Evolutionary conservation across 2,113 vertebrate species (phyloP).

Genomic region (Serinus canaria): DNA sequence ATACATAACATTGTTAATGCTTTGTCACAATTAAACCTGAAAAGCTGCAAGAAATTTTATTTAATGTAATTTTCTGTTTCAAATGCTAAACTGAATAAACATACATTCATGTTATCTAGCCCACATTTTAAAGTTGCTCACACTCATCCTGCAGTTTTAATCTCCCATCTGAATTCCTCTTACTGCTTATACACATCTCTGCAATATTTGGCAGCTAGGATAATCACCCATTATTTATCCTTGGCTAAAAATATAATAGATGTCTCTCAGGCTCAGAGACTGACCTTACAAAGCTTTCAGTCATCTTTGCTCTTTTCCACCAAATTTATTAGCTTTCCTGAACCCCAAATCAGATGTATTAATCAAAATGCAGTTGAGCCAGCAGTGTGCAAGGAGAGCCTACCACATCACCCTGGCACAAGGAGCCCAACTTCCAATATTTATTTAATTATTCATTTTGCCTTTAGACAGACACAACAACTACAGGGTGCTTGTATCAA

Average conservation of each 20-base stretch:
- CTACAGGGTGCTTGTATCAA: neutral
- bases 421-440: neutral
- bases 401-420: neutral
- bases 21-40: neutral
- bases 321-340: neutral
- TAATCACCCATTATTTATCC: constrained; percentile 14
- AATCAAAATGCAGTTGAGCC: neutral
- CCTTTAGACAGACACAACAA: neutral
- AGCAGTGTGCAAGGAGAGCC: neutral
- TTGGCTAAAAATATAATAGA: neutral
- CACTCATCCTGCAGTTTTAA: neutral
- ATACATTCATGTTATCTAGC: neutral
- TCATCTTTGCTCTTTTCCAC: neutral
- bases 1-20: neutral
- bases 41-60: neutral
- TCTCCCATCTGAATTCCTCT: constrained; percentile 6
- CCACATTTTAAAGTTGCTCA: neutral
- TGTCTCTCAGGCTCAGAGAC: neutral
- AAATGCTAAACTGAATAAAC: neutral
- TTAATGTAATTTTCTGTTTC: neutral
- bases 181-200: neutral
- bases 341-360: neutral
- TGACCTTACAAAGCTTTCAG: neutral
- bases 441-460: neutral
- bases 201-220: neutral